Conservation (phyloP, 2,888 invertebrate species). For the Nectonema munidae region DNA sequence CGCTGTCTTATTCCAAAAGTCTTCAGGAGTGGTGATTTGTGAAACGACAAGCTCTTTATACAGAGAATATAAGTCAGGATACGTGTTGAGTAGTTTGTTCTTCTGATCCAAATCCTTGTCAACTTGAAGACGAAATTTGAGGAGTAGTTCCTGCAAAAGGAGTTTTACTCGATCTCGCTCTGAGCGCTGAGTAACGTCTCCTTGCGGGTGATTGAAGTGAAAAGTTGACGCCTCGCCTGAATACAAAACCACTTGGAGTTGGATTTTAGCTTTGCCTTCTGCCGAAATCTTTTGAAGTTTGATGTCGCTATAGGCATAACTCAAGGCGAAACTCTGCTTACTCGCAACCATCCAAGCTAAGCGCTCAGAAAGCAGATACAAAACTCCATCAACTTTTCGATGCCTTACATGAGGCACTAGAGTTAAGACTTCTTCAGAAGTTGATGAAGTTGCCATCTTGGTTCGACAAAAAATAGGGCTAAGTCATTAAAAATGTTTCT, state of each 20-base stretch:
- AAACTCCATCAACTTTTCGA: too few relatives aligned
- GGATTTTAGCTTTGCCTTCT: conserved; percentile 80
- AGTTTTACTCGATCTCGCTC: conserved; percentile 76
- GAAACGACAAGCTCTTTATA: conserved; percentile 88
- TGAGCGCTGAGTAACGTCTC: conserved; percentile 43
- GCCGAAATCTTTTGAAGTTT: conserved; percentile 72
- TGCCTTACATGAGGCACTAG: too few relatives aligned
- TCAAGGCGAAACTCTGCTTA: too few relatives aligned
- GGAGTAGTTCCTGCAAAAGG: conserved; percentile 50
- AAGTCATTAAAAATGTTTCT: too few relatives aligned
- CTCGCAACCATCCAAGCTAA: too few relatives aligned
- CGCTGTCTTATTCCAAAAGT: conserved; percentile 47
- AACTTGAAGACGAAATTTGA: conserved; percentile 65
- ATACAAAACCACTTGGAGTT: conserved; percentile 72
- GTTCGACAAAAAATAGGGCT: too few relatives aligned
- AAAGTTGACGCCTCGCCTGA: conserved; percentile 76
- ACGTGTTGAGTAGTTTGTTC: conserved; percentile 51
- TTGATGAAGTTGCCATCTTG: too few relatives aligned
- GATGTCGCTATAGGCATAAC: conserved; percentile 21
- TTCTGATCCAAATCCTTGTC: conserved; percentile 60
- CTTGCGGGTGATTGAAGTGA: conserved; percentile 64
- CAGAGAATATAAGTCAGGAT: conserved; percentile 57
- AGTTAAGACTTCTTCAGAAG: too few relatives aligned
- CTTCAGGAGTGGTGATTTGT: conserved; percentile 69
- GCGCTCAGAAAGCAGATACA: too few relatives aligned